Evolutionary conservation across 2,113 vertebrate species (phyloP).

Genomic region (Dascyllus trimaculatus): DNA sequence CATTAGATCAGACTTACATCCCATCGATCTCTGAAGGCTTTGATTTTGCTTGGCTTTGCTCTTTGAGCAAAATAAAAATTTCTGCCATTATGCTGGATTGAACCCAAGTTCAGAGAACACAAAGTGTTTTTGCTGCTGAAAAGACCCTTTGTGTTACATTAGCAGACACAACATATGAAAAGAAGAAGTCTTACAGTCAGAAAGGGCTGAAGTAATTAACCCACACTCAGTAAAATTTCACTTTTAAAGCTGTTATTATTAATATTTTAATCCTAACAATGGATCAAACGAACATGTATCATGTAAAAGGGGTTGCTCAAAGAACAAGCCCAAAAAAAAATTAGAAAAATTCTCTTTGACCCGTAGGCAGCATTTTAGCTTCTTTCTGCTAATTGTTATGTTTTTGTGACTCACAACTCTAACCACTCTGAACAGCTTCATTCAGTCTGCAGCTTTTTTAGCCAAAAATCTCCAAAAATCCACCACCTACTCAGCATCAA

Average conservation of each 20-base stretch:
- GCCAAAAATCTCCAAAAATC: no score
- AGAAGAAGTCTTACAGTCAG: background rate
- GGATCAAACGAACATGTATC: no score
- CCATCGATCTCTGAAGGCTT: background rate
- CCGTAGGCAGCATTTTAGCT: background rate
- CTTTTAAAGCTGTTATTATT: background rate
- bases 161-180: background rate
- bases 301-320: no score
- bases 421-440: no score
- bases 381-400: background rate
- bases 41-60: background rate
- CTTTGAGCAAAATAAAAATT: background rate
- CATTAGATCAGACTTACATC: constrained; percentile 15
- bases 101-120: no score
- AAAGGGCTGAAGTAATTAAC: background rate
- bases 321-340: no score
- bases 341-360: background rate
- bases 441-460: no score
- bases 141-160: background rate
- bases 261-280: background rate
- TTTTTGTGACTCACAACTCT: no score
- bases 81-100: no score
- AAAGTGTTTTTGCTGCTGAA: background rate
- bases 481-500: background rate
- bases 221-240: background rate